Base-by-base conservation (phyloP, 2,888 invertebrate genomes). In the Glaucopsyche alexis region DNA sequence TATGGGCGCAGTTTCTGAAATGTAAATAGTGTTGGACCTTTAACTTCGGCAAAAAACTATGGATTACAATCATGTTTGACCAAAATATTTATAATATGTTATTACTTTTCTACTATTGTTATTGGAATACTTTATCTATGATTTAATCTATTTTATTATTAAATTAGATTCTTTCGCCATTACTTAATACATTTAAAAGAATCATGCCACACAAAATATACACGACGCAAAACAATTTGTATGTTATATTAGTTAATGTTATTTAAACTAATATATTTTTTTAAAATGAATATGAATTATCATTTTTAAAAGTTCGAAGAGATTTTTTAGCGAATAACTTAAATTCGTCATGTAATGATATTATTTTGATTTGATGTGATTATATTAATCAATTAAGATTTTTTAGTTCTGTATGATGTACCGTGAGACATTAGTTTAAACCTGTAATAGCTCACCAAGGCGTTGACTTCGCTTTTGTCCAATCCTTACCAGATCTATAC, bases 401-500 rank as follows among this genome's bases (percentile, higher is more conserved):
- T 29, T 29, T 49, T 55, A 52, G 52, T 52, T 50, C n/a, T n/a
- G n/a, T 19, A 11, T 55, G 19, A 19, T 55, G 55, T 19, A 60
- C 13, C 14, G 29, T 38, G 60, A 60, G 60, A 13, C 6, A 16
- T 60, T 60, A 60, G 29, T 16, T 60, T 16, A 60, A 60, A 60
- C 60, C 60, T 60, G 13, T 60, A 16, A 38, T 14, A 13, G 69
- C 84, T 85, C 83, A 86, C 84, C 85, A 72, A 79, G 60, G 38
- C 72, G 79, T 78, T 73, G 75, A 19, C 69, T 47, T 29, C 78
- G 75, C 42, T 72, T 70, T 52, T 80, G 78, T 81, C 78, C 75
- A 50, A 81, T 77, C 73, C 79, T 78, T 78, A 84, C 87, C 60
- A 90, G 81, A 71, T 82, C 82, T 75, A 84, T 82, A 81, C 91